Base-by-base conservation (phyloP, 2,888 invertebrate genomes). In the Epicampocera succincta region DNA sequence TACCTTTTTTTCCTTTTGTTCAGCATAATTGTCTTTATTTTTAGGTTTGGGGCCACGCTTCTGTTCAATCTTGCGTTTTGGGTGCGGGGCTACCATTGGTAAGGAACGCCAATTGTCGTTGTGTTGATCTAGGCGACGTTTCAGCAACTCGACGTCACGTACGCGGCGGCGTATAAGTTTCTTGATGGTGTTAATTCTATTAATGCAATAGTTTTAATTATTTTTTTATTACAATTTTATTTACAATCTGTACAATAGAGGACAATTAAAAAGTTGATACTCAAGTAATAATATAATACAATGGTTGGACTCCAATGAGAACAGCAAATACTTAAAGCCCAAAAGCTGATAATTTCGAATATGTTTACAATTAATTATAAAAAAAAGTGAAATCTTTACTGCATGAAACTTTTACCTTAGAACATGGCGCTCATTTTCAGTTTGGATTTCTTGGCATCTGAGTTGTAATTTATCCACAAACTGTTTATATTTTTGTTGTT, bases 1-100 rank as follows among this genome's bases (percentile, higher is more conserved):
- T 0, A 84, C 85, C 25, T 87, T 88, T 1, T 86, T 86, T 5
- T 83, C 83, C 29, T 84, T 85, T 8, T 76, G 50, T 29, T 76
- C 85, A n/a, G 61, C 72, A 5, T 79, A 76, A 66, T 84, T 85
- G 44, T 84, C 83, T 73, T 84, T 87, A 11, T 84, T 84, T 63
- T 90, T 90, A 0, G 90, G 90, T 54, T 90, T 90, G 0, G 90
- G 90, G 0, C 90, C 91, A 1, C 90, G 87, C 68, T 91, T 90
- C 29, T 90, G 87, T 81, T 91, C 90, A 0, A 89, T 88, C 80
- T 90, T 90, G 6, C 91, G 87, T 29, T 89, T 91, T 1, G 90
- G 87, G 80, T 89, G 89, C 5, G 88, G 88, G 0, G 88, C 88
- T 50, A 87, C 87, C 87, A 90, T 89, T 8, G 91, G 89, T 3